Base-by-base conservation (phyloP, 2,113 vertebrate genomes). In the Trogon surrucura region DNA sequence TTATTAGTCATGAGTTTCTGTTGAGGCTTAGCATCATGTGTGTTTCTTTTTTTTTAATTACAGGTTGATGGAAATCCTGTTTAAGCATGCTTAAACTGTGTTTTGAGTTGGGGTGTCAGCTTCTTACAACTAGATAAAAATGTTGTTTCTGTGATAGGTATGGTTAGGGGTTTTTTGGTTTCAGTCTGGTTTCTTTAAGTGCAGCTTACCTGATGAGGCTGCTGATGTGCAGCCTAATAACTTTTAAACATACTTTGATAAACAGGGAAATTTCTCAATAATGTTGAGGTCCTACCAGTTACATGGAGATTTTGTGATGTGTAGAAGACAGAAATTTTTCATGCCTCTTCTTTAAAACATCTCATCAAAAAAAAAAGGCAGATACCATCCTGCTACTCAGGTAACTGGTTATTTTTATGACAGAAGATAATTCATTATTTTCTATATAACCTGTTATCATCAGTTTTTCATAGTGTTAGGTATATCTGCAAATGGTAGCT, bases 1-100 rank as follows among this genome's bases (percentile, higher is more conserved):
- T 89, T 44, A 48, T 97, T 94, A 97, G 80, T 97, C 96, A 95
- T 18, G 45, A 83, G 50, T 80, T 97, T 95, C 91, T 86, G 88
- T 91, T 71, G 77, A 78, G 81, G 57, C 53, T 87, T 93, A 85
- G 93, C 85, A 44, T 92, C 87, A 89, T 87, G 45, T 86, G 83
- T 92, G 85, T 91, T 91, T 73, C 45, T 20, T 32, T 25, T 51
- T 95, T 93, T 89, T 53, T 71, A 96, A 88, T 97, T 96, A 91
- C 56, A 92, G 80, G 67, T 96, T 96, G 95, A 64, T 73, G 53
- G 85, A 90, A 97, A 87, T 97, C 92, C 74, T 96, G 88, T 89
- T 97, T 91, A 93, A 96, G 77, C 92, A 79, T 18, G 30, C 60
- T 95, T 71, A 67, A 57, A 89, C 53, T 89, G 15, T 74, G 86